Base-by-base conservation (phyloP, 2,888 invertebrate genomes). In the Pteria penguin region DNA sequence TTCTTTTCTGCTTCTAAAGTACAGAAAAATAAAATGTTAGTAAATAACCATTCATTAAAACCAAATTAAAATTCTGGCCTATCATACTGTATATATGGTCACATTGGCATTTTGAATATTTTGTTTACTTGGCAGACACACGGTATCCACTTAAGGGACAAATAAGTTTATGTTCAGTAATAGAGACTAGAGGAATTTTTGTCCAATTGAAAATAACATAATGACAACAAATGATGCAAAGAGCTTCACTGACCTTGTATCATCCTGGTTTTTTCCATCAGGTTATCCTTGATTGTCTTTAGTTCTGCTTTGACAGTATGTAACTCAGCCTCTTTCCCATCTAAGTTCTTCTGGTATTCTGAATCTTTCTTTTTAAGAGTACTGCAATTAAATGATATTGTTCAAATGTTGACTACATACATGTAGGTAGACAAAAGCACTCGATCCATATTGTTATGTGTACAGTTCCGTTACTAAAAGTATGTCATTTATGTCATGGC, bases 301-400 rank as follows among this genome's bases (percentile, higher is more conserved):
- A 79, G 26, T 52, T 85, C 83, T 24, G 77, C 72, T 54, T 73
- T 78, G 18, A 68, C 52, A 66, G 73, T 77, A 24, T 76, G 61
- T n/a, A 82, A 55, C 65, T 83, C 81, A 45, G 79, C 77, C 26
- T 82, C 75, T 66, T 78, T 84, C 32, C 82, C 81, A 14, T 75
- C 82, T 8, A 84, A 29, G 76, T 84, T 87, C 57, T 83, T 82
- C 45, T 75, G 69, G 75, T 79, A 76, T 73, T 79, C 54, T 14
- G 57, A n/a, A 22, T 77, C 76, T n/a, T 65, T 72, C 32, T 77
- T 77, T 61, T 70, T 77, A 33, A 77, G 24, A 18, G 58, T 60
- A 57, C 76, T 77, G 61, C 33, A 70, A n/a, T 8, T 45, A 2
- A 4, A 52, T n/a, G 22, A 52, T 52, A 52, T n/a, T 1, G 22